phyloP scores from a whole-genome alignment of 2,113 vertebrate species.

The Misgurnus mizolepis region DNA sequence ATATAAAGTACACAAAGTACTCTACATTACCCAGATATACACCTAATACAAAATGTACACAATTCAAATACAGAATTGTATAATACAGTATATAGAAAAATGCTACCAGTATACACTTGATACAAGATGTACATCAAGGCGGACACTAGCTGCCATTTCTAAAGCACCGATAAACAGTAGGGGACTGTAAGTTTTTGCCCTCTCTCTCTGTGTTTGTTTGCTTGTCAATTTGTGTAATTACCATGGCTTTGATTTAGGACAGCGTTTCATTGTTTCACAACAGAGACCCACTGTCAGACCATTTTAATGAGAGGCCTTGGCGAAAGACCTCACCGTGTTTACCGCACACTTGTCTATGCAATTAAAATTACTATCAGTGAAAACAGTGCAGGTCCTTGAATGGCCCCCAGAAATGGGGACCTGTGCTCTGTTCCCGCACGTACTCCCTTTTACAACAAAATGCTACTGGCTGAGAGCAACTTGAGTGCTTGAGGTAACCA shows the following conservation, averaged over 20 bases:
- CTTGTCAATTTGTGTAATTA: conserved; percentile 36
- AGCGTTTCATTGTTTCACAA: conserved; percentile 19
- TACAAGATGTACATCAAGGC: too few relatives aligned
- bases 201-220: conserved; percentile 37
- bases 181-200: conserved; percentile 25
- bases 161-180: conserved; percentile 12
- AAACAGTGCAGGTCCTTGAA: too few relatives aligned
- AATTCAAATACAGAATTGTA: too few relatives aligned
- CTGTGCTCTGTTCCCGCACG: too few relatives aligned
- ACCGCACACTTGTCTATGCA: conserved; percentile 44
- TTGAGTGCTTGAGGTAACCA: too few relatives aligned
- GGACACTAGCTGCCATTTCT: not conserved
- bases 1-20: too few relatives aligned
- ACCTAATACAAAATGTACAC: too few relatives aligned
- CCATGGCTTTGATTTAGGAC: conserved; percentile 40
- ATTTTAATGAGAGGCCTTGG: conserved; percentile 42
- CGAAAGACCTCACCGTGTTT: conserved; percentile 36
- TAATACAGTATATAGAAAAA: too few relatives aligned
- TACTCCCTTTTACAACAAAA: too few relatives aligned
- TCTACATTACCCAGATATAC: too few relatives aligned
- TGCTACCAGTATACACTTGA: too few relatives aligned
- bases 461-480: too few relatives aligned
- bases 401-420: conserved; percentile 48
- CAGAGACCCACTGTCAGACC: conserved; percentile 38
- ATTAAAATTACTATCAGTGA: conserved; percentile 57